phyloP scores from a whole-genome alignment of 2,113 vertebrate species.

The Irena cyanogastra region DNA sequence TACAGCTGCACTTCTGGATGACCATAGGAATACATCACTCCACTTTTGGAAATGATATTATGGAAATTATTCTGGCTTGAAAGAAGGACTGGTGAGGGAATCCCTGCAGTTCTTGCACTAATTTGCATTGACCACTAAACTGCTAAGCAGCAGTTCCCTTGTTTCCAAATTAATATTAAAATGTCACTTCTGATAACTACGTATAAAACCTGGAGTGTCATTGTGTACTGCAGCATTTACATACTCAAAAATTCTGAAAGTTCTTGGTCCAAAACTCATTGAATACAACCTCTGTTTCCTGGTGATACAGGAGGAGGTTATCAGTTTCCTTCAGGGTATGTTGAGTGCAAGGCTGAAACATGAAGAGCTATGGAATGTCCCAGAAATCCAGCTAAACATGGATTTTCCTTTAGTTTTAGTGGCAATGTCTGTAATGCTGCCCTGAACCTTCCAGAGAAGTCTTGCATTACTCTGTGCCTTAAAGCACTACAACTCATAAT shows the following conservation, averaged over 20 bases:
- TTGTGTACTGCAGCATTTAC: not conserved
- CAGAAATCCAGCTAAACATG: accelerated
- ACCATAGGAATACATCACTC: not conserved
- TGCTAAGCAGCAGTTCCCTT: not conserved
- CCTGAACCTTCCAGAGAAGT: not conserved
- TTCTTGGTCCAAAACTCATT: not conserved
- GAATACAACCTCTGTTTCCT: not conserved
- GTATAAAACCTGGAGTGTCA: not conserved
- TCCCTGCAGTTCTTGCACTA: not conserved
- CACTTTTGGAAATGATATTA: not conserved
- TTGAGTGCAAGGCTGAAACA: not conserved
- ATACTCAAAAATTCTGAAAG: not conserved
- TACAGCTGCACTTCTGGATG: slow-evolving; percentile 52
- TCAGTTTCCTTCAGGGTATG: not conserved
- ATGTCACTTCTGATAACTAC: not conserved
- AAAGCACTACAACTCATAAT: not conserved
- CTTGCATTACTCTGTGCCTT: not conserved
- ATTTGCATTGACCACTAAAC: not conserved
- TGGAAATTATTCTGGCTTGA: not conserved
- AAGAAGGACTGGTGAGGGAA: not conserved
- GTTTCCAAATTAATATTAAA: not conserved
- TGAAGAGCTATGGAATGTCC: not conserved
- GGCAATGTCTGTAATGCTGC: not conserved
- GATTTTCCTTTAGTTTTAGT: not conserved
- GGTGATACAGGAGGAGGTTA: not conserved